Evolutionary conservation across 2,888 invertebrate species (phyloP).

Genomic region (Hetaerina titia): DNA sequence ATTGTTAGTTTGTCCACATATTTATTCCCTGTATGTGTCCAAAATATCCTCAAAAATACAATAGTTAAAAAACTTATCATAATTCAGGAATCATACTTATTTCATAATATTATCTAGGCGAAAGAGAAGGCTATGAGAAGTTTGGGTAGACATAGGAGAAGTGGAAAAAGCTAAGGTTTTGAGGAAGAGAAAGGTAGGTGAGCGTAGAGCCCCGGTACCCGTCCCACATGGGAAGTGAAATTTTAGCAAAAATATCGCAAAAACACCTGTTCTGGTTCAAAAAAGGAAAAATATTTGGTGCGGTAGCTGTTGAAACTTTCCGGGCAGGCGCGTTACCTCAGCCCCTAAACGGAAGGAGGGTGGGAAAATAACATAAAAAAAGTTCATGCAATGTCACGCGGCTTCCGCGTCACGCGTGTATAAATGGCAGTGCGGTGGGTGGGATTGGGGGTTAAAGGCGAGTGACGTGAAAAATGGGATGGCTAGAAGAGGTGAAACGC

Average conservation of each 20-base stretch:
- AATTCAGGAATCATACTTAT: too few species aligned
- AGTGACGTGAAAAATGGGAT: constrained; percentile 1
- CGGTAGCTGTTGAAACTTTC: background rate
- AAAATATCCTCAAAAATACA: too few species aligned
- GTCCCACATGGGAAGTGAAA: background rate
- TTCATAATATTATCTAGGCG: too few species aligned
- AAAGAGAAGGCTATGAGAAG: too few species aligned
- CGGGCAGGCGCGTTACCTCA: background rate
- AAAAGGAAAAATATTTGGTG: background rate
- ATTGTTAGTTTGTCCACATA: too few species aligned
- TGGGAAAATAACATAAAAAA: background rate
- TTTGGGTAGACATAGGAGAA: too few species aligned
- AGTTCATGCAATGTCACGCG: background rate
- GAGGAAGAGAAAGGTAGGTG: too few species aligned
- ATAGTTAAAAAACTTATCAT: too few species aligned
- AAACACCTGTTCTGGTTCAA: background rate
- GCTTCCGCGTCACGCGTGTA: background rate
- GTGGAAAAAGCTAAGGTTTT: too few species aligned
- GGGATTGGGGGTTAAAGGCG: background rate
- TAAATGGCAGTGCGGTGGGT: background rate
- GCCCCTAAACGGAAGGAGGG: background rate
- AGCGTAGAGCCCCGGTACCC: too few species aligned
- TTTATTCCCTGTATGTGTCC: too few species aligned
- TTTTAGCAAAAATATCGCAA: background rate
- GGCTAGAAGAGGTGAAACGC: constrained; percentile 2